Evolutionary conservation across 2,888 invertebrate genomes (phyloP), one percentile per base, ranked within the genome.

Genomic region (Bugula neritina): DNA sequence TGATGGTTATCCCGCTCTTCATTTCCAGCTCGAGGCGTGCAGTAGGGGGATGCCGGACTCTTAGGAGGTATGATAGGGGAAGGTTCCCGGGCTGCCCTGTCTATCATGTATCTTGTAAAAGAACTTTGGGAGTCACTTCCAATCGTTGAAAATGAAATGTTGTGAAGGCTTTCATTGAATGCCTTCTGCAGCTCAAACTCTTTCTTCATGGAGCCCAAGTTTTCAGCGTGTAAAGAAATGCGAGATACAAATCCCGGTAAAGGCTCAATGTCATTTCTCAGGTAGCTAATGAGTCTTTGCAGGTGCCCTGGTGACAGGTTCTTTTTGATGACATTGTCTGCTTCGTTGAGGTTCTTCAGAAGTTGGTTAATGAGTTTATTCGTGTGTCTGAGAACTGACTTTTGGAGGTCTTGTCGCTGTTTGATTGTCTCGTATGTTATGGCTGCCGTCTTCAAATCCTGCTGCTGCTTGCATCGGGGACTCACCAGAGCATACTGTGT

Each of bases 271-370:
- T 63, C 63, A 34, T 63, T 27, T 63, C 63, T 63, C 13, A 63
- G 63, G 31, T 63, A 63, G 31, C n/a, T 63, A 31, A 63, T 31
- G 17, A 63, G 31, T 27, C 63, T 63, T 31, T 63, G 25, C 17
- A 63, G 31, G 31, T 63, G 63, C 13, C 25, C 21, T 13, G 29
- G 63, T 25, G 63, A 63, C 31, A 63, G 31, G 13, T 34, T 63
- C 63, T 63, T 63, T 31, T 63, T 63, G 27, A 63, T 63, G 5
- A 63, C 63, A 27, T 63, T 63, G 63, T 63, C 63, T 34, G 63
- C 63, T 63, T 63, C 63, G 5, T 25, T 27, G 5, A 63, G 63
- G 34, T 63, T 63, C 63, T 63, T 63, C 27, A 63, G 63, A 10
- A 63, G 63, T 63, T 63, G 63, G 31, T 63, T 25, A 3, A 63